phyloP scores from a whole-genome alignment of 2,888 invertebrate genomes.

The Xestoiulus laeticollis region DNA sequence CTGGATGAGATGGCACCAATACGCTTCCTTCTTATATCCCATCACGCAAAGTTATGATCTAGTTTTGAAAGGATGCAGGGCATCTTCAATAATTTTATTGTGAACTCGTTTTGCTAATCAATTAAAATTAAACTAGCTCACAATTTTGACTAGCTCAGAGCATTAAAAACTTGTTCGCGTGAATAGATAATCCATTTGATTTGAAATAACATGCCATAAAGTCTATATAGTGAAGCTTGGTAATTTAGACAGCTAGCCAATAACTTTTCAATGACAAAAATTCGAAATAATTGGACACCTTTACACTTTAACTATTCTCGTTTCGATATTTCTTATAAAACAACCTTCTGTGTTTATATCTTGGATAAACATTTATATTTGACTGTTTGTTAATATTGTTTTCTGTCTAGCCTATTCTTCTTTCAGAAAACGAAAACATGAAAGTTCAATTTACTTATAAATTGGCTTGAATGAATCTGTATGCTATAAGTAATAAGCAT shows the following conservation, averaged over 20 bases:
- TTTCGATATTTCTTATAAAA: neutral
- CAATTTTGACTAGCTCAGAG: neutral
- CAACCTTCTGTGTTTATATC: no score
- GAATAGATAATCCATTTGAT: neutral
- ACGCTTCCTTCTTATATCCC: neutral
- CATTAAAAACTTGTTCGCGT: neutral
- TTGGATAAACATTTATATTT: no score
- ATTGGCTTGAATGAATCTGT: no score
- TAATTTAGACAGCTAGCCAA: neutral
- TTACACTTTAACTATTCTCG: neutral
- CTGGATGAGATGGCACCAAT: neutral
- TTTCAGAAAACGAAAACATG: no score
- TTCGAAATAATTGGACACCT: no score
- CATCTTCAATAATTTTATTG: neutral
- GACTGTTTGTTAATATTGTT: no score
- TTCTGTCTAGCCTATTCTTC: no score
- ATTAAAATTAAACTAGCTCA: neutral
- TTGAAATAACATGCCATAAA: neutral
- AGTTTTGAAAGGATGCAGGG: neutral
- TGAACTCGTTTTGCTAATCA: constrained; percentile 1
- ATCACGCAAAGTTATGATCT: neutral
- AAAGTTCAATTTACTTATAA: no score
- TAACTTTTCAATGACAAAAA: no score
- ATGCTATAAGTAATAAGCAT: no score
- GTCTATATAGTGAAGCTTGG: neutral